Conservation (phyloP, 2,797 vertebrate genomes). For the Hoplostethus mediterraneus region DNA sequence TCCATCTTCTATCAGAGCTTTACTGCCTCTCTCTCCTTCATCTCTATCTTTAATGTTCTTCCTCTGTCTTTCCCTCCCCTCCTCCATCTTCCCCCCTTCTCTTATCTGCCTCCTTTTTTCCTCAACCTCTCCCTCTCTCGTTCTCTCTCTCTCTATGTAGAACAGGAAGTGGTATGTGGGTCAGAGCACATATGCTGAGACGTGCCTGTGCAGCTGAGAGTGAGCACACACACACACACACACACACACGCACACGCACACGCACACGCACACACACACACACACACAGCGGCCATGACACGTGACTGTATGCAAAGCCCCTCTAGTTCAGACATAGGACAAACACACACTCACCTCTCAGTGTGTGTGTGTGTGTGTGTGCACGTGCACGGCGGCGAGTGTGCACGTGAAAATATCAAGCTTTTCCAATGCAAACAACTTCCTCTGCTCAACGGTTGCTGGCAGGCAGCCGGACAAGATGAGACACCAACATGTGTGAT, state of each 20-base stretch:
- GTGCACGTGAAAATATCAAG: slow-evolving; percentile 6
- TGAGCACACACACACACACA: not conserved
- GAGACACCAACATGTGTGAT: too few relatives aligned
- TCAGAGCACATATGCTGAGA: slow-evolving; percentile 66
- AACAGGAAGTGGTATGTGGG: slow-evolving; percentile 77
- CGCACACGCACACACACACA: too few relatives aligned
- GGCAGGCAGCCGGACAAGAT: slow-evolving; percentile 43
- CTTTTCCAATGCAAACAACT: slow-evolving; percentile 44
- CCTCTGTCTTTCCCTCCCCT: not conserved
- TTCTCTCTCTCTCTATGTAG: slow-evolving; percentile 30
- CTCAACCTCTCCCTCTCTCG: not conserved
- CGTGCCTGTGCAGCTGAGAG: slow-evolving; percentile 16
- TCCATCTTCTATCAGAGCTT: not conserved
- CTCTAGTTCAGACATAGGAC: slow-evolving; percentile 1
- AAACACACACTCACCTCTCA: not conserved
- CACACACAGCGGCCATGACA: not conserved
- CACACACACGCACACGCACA: slow-evolving; percentile 9
- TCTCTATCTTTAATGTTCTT: not conserved
- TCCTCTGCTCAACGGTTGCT: slow-evolving; percentile 34
- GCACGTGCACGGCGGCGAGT: not conserved
- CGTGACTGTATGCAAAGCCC: slow-evolving; percentile 9
- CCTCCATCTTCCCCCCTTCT: not conserved
- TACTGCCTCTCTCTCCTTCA: not conserved
- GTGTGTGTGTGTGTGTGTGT: not conserved
- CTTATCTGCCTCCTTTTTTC: slow-evolving; percentile 1